A percentile compares a stretch with the other conserved stretches of the same genome.
Evolutionary conservation across 2,888 invertebrate genomes (phyloP).

Genomic region (Neuroscelio doddi): DNA sequence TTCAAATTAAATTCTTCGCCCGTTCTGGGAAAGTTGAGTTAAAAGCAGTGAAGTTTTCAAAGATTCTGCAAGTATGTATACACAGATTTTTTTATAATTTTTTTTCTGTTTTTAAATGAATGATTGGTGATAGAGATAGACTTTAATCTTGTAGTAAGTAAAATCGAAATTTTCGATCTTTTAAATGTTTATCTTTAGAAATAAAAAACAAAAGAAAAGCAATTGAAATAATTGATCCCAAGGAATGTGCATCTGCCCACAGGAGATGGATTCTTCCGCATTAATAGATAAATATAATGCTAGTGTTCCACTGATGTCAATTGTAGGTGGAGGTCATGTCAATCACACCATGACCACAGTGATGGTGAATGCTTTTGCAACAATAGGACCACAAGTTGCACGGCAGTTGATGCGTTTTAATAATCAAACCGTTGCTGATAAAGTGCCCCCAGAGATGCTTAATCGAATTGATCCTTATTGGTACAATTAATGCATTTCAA

Average conservation of each 20-base stretch:
- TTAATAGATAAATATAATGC: constrained; percentile 15
- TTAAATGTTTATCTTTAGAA: too few species aligned
- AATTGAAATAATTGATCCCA: neutral
- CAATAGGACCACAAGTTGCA: constrained; percentile 60
- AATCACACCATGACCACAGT: constrained; percentile 27
- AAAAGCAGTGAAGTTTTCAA: too few species aligned
- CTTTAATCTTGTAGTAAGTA: too few species aligned
- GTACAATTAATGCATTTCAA: constrained; percentile 49
- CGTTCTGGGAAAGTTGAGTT: too few species aligned
- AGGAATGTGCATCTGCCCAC: constrained; percentile 45
- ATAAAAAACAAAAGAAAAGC: too few species aligned
- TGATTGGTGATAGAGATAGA: too few species aligned
- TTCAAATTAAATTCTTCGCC: constrained; percentile 18
- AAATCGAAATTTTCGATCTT: too few species aligned
- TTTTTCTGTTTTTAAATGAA: too few species aligned
- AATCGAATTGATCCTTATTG: constrained; percentile 81
- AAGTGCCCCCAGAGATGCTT: constrained; percentile 80
- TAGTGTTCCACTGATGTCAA: constrained; percentile 8
- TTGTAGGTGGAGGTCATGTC: neutral
- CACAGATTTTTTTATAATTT: too few species aligned
- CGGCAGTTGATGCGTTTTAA: constrained; percentile 61
- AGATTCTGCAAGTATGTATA: too few species aligned
- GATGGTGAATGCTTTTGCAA: constrained; percentile 41
- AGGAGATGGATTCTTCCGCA: constrained; percentile 36
- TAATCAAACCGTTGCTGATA: constrained; percentile 89